Conservation (phyloP, 2,113 vertebrate species). For the Nerophis ophidion region DNA sequence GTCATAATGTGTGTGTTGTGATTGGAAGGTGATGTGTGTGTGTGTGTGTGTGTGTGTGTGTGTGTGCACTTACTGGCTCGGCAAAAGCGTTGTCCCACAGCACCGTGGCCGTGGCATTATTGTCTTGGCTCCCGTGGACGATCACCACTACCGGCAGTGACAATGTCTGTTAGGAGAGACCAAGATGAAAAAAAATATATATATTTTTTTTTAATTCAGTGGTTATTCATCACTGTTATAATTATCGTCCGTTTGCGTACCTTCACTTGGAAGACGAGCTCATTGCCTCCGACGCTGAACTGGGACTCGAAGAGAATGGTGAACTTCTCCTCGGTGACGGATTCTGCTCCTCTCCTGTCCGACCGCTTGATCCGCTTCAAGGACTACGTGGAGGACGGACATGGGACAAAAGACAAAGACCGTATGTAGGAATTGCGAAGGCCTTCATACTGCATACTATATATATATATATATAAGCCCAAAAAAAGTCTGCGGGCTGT, state of each 20-base stretch:
- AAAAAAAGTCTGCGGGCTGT: too few species aligned
- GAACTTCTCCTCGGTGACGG: slow-evolving; percentile 96
- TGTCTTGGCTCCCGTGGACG: slow-evolving; percentile 96
- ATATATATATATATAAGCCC: too few species aligned
- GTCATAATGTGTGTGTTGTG: too few species aligned
- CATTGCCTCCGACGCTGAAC: slow-evolving; percentile 93
- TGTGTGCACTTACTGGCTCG: slow-evolving; percentile 89
- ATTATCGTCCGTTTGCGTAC: slow-evolving; percentile 45
- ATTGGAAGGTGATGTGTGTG: too few species aligned
- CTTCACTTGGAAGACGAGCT: slow-evolving; percentile 97
- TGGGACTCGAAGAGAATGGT: slow-evolving; percentile 96
- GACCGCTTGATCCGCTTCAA: slow-evolving; percentile 95
- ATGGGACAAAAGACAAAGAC: not conserved
- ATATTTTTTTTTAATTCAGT: too few species aligned
- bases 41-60: too few species aligned
- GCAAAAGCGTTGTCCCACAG: slow-evolving; percentile 98
- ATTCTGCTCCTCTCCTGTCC: slow-evolving; percentile 89
- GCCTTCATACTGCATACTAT: not conserved
- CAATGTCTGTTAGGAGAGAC: slow-evolving; percentile 74
- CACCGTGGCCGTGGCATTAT: slow-evolving; percentile 93
- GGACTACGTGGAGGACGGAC: slow-evolving; percentile 68
- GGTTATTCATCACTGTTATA: not conserved
- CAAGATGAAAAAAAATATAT: not conserved
- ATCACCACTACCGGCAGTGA: slow-evolving; percentile 96
- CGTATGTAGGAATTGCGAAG: too few species aligned